Evolutionary conservation across 2,888 invertebrate species (phyloP), one percentile per base, ranked within the genome.

Genomic region (Ormyrus rosae): DNA sequence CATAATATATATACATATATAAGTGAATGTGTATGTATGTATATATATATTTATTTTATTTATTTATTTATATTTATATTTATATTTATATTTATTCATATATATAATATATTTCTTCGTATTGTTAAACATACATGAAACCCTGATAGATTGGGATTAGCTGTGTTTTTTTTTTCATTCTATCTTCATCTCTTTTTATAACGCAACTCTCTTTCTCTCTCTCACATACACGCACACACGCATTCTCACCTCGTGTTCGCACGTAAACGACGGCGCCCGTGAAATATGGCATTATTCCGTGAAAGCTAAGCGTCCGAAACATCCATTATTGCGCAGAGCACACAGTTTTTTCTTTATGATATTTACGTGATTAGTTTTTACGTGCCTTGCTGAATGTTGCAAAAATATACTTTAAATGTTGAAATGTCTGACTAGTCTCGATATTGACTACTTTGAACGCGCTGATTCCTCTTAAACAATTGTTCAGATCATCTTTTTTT

Each of bases 101-200:
- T 78, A 73, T 79, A 79, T 79, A 74, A 73, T 83, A 83, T 84
- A 83, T 85, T 84, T 85, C 83, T 84, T 86, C 85, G 82, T 88
- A 86, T 85, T 83, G 83, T 87, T 87, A 87, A 85, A 88, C 86
- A 88, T 87, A 88, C 85, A 86, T 85, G 85, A 88, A 88, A 88
- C 88, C 88, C 88, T 89, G 89, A 89, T 88, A 88, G 88, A 87
- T 89, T 88, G 86, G 88, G 88, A 88, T 87, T 85, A 85, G 84
- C 85, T 82, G 73, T 83, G 71, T 82, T 76, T 69, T 74, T 74
- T 64, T 78, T 68, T 63, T 73, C 58, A 78, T 82, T 75, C 71
- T 69, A 76, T 81, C 50, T 63, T 64, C 55, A 74, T 65, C 76
- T 83, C 81, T 75, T 55, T 63, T 60, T 34, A 68, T 19, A 76